Conservation (phyloP, 2,797 vertebrate species). For the Danio kyathit region DNA sequence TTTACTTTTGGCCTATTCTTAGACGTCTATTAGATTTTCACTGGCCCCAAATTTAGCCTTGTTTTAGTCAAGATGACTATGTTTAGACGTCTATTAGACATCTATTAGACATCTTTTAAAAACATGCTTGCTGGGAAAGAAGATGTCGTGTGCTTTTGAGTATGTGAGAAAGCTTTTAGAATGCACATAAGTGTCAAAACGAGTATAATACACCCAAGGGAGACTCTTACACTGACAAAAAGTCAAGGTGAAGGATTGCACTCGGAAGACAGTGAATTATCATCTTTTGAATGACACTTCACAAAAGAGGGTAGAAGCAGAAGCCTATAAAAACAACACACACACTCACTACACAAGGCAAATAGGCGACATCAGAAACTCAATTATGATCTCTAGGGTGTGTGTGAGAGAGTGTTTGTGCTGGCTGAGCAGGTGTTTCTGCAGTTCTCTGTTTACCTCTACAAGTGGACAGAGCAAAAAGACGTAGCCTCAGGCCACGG, state of each 20-base stretch:
- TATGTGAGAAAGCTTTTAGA: conserved; percentile 7
- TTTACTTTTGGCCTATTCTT: too few relatives aligned
- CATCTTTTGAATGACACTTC: conserved; percentile 58
- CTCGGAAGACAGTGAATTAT: not conserved
- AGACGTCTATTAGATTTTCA: too few relatives aligned
- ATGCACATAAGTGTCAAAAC: conserved; percentile 7
- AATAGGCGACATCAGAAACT: conserved; percentile 33
- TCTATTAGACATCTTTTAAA: too few relatives aligned
- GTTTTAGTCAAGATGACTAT: too few relatives aligned
- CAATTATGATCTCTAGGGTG: conserved; percentile 35
- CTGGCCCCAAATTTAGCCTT: too few relatives aligned
- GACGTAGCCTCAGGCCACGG: conserved; percentile 40
- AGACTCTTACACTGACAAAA: conserved; percentile 34
- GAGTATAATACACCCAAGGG: conserved; percentile 18
- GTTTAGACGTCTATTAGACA: too few relatives aligned
- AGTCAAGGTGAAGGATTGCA: conserved; percentile 34
- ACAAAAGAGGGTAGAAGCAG: conserved; percentile 41
- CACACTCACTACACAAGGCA: conserved; percentile 23
- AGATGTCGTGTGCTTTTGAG: conserved; percentile 12
- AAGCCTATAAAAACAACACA: conserved; percentile 37
- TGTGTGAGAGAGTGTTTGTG: conserved; percentile 21
- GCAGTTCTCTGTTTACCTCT: conserved; percentile 46
- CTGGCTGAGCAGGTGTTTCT: conserved; percentile 57
- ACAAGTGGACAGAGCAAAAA: conserved; percentile 42
- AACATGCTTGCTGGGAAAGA: not conserved